A percentile compares a stretch with the other conserved stretches of the same genome.
Evolutionary conservation across 2,797 vertebrate genomes (phyloP).

Genomic region (Pipistrellus pipistrellus): DNA sequence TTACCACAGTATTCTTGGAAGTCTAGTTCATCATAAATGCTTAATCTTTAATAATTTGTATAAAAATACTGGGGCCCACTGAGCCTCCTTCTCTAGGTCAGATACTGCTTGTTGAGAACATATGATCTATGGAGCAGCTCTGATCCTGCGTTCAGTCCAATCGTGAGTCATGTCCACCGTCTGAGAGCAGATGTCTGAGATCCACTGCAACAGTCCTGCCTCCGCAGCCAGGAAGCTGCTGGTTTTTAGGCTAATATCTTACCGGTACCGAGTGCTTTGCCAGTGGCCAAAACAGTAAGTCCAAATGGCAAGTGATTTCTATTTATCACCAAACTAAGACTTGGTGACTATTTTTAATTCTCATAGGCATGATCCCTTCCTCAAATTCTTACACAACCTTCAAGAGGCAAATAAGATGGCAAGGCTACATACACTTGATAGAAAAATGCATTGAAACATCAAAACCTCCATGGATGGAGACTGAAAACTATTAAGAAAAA

Average conservation of each 20-base stretch:
- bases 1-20: constrained; percentile 19
- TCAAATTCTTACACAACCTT: background rate
- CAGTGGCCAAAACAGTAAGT: background rate
- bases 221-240: background rate
- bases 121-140: background rate
- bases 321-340: constrained; percentile 2
- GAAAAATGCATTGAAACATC: background rate
- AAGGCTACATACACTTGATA: background rate
- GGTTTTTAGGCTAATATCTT: background rate
- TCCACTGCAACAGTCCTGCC: background rate
- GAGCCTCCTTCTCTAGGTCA: background rate
- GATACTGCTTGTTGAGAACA: background rate
- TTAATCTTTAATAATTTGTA: background rate
- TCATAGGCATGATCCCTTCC: background rate
- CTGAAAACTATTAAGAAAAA: background rate
- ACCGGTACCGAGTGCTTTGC: background rate
- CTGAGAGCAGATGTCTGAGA: background rate
- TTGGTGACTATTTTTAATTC: background rate
- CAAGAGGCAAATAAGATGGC: background rate
- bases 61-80: background rate
- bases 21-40: background rate
- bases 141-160: background rate
- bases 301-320: background rate
- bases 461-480: background rate
- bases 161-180: background rate